Conservation (phyloP, 2,797 vertebrate species). For the Pipistrellus nathusii region DNA sequence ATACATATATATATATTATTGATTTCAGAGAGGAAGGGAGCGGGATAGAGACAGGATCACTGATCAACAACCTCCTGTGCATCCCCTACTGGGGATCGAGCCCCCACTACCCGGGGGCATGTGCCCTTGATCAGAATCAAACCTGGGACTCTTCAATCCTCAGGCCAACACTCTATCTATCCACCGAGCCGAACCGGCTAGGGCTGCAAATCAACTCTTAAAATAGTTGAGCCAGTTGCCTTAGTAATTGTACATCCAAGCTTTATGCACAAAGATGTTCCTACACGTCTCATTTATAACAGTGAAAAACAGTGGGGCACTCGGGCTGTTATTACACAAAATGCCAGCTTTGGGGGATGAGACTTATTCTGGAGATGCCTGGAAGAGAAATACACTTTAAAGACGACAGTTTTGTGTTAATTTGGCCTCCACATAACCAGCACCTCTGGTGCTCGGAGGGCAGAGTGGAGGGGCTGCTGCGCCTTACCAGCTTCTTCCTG, state of each 20-base stretch:
- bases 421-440: not conserved
- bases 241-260: not conserved
- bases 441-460: not conserved
- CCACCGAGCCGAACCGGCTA: too few species aligned
- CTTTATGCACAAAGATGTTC: conserved; percentile 7
- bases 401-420: not conserved
- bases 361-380: not conserved
- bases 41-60: too few species aligned
- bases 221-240: not conserved
- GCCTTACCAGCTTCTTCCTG: conserved; percentile 97
- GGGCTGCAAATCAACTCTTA: conserved; percentile 25
- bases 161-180: too few species aligned
- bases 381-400: not conserved
- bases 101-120: too few species aligned
- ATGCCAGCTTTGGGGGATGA: not conserved
- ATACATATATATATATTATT: too few species aligned
- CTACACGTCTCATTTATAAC: not conserved
- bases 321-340: not conserved
- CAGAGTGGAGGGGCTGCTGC: not conserved
- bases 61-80: too few species aligned
- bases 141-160: too few species aligned
- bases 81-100: too few species aligned
- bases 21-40: too few species aligned
- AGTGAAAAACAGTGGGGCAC: not conserved
- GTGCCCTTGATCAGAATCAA: too few species aligned